Base-by-base conservation (phyloP, 2,113 vertebrate genomes). In the Galbula dea region DNA sequence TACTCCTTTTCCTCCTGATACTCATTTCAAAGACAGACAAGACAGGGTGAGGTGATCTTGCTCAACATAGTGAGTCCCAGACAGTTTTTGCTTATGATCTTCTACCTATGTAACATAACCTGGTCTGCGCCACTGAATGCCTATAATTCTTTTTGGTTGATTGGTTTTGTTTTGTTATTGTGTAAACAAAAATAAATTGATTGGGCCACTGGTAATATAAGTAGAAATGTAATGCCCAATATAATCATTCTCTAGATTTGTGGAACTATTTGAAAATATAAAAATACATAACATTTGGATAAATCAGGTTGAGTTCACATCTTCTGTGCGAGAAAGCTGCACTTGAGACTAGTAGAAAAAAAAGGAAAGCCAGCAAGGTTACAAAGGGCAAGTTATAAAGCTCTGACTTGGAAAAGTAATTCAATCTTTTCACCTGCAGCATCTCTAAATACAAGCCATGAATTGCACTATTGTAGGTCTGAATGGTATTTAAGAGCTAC, bases 371-470 rank as follows among this genome's bases (percentile, higher is more conserved):
- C 34, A 77, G 48, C 20, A 87, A 95, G 66, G 54, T 84, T 89
- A 82, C 39, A 83, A 72, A 77, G 83, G 71, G 51, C 46, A 71
- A 30, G 48, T 65, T 84, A 59, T 71, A 80, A 95, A 88, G 26
- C 89, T 92, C 51, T 95, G 83, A 91, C 32, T 86, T 3, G 0
- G 76, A 84, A 88, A 86, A 86, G 68, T 86, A 91, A 91, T 93
- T 94, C 67, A 81, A 2, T 91, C 92, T 73, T 89, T 75, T 91
- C 83, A 91, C 72, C 57, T 83, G 83, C 52, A 79, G 26, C 3
- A 11, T 72, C 61, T 81, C 48, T 72, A 65, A 90, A 32, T 81
- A 86, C 49, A 69, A 84, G 55, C 59, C 68, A 41, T 71, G 88
- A 86, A 78, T 84, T 82, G 45, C 57, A 34, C 46, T 65, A 55